Conservation (phyloP, 2,113 vertebrate genomes). For the Sylvia atricapilla region DNA sequence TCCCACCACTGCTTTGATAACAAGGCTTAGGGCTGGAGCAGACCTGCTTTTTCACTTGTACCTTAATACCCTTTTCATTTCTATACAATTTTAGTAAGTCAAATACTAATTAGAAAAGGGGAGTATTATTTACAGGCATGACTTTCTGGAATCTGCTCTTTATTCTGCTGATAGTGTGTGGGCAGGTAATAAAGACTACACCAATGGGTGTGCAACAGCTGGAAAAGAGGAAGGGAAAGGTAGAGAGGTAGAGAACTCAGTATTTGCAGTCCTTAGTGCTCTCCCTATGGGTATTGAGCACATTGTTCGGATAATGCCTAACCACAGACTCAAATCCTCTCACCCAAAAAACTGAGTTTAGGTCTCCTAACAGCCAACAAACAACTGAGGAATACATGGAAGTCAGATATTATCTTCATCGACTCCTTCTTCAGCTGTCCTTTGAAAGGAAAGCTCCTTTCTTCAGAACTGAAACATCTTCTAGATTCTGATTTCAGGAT, state of each 20-base stretch:
- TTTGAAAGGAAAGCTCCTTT: not conserved
- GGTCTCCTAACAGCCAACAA: not conserved
- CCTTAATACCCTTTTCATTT: not conserved
- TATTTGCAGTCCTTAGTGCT: not conserved
- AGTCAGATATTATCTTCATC: not conserved
- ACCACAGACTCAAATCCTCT: not conserved
- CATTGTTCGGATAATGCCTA: not conserved
- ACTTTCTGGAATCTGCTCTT: not conserved
- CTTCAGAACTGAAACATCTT: not conserved
- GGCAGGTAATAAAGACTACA: not conserved
- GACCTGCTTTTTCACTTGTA: not conserved
- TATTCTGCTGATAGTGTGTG: not conserved
- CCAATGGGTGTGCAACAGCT: not conserved
- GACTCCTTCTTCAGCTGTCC: not conserved
- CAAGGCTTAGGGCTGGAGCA: not conserved
- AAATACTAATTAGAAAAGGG: not conserved
- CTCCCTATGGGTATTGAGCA: not conserved
- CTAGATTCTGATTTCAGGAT: not conserved
- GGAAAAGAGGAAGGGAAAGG: not conserved
- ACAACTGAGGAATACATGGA: not conserved
- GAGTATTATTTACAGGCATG: fast-evolving
- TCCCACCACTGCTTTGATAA: not conserved
- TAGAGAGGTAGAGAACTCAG: not conserved
- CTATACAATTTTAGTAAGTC: not conserved
- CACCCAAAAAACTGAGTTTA: not conserved